Conservation (phyloP, 1,140 invertebrate species). For the Megalopta genalis region DNA sequence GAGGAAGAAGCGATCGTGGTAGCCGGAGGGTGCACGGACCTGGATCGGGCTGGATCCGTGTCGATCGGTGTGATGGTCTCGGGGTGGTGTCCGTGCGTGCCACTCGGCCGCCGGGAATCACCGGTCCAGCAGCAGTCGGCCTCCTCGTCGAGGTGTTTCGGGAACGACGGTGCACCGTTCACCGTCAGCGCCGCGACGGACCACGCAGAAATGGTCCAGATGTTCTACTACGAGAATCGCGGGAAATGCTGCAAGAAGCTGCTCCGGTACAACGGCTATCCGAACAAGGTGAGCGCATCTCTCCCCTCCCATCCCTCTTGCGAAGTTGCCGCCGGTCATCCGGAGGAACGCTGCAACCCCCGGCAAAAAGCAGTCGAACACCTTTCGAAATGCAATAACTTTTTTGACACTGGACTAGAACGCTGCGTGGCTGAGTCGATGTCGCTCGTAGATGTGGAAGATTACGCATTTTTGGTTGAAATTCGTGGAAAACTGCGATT, state of each 20-base stretch:
- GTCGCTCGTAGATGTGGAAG: no score
- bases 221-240: constrained; percentile 87
- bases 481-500: no score
- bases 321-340: no score
- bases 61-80: constrained; percentile 77
- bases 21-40: constrained; percentile 42
- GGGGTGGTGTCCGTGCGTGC: constrained; percentile 79
- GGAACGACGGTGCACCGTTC: constrained; percentile 71
- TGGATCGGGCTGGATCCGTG: constrained; percentile 39
- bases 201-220: constrained; percentile 82
- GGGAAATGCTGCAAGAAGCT: constrained; percentile 87
- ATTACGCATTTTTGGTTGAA: no score
- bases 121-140: constrained; percentile 64
- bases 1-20: constrained; percentile 52
- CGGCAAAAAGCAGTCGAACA: no score
- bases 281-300: constrained; percentile 83
- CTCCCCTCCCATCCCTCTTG: no score
- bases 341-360: no score
- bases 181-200: constrained; percentile 73
- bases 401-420: no score
- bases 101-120: constrained; percentile 77
- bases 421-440: no score
- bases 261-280: constrained; percentile 86
- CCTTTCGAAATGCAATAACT: no score
- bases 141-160: constrained; percentile 60